phyloP scores from a whole-genome alignment of 2,113 vertebrate species.

The Thamnaconus septentrionalis region DNA sequence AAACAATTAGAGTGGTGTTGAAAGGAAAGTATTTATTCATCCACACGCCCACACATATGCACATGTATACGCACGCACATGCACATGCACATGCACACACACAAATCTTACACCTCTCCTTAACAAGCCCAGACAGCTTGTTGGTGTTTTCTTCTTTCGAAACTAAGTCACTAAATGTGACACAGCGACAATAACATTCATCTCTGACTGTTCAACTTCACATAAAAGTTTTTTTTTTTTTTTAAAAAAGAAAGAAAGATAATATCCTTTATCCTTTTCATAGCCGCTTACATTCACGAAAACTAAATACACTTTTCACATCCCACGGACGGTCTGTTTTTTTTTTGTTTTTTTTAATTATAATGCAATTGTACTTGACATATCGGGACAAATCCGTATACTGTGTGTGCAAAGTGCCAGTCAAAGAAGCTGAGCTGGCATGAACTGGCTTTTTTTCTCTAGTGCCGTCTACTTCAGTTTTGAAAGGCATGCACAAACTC shows the following conservation, averaged over 20 bases:
- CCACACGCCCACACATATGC: not conserved
- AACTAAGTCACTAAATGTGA: constrained; percentile 64
- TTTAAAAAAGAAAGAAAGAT: constrained; percentile 41
- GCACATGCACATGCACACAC: constrained; percentile 4
- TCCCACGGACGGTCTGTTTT: no score
- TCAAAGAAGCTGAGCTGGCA: no score
- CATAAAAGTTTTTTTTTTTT: constrained; percentile 27
- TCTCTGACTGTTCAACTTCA: constrained; percentile 39
- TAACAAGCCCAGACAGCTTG: constrained; percentile 50
- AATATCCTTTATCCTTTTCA: no score
- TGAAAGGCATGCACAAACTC: no score
- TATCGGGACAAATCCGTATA: no score
- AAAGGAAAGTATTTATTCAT: constrained; percentile 47
- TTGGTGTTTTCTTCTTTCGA: constrained; percentile 53
- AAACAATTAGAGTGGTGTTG: constrained; percentile 54
- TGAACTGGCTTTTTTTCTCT: no score
- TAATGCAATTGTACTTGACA: no score
- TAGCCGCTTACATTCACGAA: no score
- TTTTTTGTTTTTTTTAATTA: no score
- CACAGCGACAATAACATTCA: constrained; percentile 51
- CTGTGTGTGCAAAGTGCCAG: no score
- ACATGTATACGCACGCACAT: not conserved
- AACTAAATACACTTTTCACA: no score
- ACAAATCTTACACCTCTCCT: constrained; percentile 10
- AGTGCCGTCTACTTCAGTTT: no score